Conservation (phyloP, 2,888 invertebrate species). For the Monopis laevigella region DNA sequence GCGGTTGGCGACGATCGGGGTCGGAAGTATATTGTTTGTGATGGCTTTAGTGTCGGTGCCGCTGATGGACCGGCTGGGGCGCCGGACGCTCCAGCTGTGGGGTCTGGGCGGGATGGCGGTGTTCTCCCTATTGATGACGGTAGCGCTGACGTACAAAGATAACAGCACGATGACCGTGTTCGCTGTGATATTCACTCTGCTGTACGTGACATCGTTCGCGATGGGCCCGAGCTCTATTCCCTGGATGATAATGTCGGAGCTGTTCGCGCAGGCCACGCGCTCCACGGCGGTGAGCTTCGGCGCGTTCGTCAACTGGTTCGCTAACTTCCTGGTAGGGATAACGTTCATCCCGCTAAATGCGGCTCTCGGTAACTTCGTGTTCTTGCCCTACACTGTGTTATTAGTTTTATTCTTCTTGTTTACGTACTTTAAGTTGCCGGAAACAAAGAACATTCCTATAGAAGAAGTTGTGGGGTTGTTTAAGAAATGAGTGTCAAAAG, state of each 20-base stretch:
- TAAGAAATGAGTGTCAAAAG: constrained; percentile 51
- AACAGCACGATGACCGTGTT: constrained; percentile 55
- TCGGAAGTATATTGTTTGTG: constrained; percentile 74
- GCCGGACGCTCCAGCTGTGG: constrained; percentile 74
- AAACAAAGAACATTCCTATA: constrained; percentile 59
- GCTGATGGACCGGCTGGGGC: constrained; percentile 77
- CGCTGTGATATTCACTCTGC: constrained; percentile 54
- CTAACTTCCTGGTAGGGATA: constrained; percentile 60
- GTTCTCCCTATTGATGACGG: constrained; percentile 75
- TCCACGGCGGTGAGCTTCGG: constrained; percentile 60
- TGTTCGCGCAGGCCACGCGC: constrained; percentile 58
- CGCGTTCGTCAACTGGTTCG: constrained; percentile 60
- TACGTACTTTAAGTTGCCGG: constrained; percentile 55
- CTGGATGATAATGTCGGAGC: constrained; percentile 62
- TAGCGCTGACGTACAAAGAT: constrained; percentile 50
- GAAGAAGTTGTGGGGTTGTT: constrained; percentile 62
- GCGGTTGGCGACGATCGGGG: constrained; percentile 75
- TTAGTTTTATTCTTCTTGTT: constrained; percentile 54
- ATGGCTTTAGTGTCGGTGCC: constrained; percentile 82
- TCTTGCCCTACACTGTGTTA: constrained; percentile 53
- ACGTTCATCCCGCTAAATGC: constrained; percentile 47
- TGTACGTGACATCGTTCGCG: constrained; percentile 60
- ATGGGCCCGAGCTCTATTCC: constrained; percentile 63
- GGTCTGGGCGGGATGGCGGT: constrained; percentile 79
- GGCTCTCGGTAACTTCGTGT: constrained; percentile 47